Base-by-base conservation (phyloP, 2,888 invertebrate genomes). In the Meloe dianella region DNA sequence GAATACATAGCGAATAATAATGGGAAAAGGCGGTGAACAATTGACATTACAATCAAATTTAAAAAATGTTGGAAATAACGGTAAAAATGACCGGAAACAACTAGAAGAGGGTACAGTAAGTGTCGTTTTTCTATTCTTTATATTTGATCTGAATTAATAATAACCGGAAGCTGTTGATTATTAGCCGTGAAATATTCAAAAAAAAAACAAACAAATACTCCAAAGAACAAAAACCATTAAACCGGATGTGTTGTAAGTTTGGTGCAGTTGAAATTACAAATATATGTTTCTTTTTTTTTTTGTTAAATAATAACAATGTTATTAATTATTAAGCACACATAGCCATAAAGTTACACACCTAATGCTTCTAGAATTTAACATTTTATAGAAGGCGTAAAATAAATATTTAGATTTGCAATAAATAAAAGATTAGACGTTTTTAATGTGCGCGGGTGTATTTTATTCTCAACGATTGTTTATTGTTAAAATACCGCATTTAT, bases 21-120 rank as follows among this genome's bases (percentile, higher is more conserved):
- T 78, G 78, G 78, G 78, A 8, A 76, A 76, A 71, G 78, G 78
- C 54, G 76, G 78, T 22, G 75, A 77, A 65, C 75, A 74, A 60
- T 67, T 73, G 27, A 22, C 32, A 6, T 41, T 68, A 14, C 57
- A 63, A 22, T 51, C 56, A 27, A 12, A 35, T 17, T 14, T 57
- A 1, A 62, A 57, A 54, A 24, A n/a, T n/a, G n/a, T n/a, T 63
- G n/a, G 68, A 66, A 20, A 60, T n/a, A n/a, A 60, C 32, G 64
- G 65, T 2, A 35, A 57, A 67, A 41, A 57, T 38, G 22, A 47
- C 29, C 24, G 20, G 35, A 22, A 59, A 65, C 27, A 38, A 62
- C 1, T 14, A 6, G 32, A 58, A 30, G 14, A 32, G 32, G 24
- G 20, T 56, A 6, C 17, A 17, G 64, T 64, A 35, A 61, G 62